These are phyloP conservation scores for Chromis chromis DNA, from an alignment of 2,797 vertebrate species.

Conservation along the genomic window DNA sequence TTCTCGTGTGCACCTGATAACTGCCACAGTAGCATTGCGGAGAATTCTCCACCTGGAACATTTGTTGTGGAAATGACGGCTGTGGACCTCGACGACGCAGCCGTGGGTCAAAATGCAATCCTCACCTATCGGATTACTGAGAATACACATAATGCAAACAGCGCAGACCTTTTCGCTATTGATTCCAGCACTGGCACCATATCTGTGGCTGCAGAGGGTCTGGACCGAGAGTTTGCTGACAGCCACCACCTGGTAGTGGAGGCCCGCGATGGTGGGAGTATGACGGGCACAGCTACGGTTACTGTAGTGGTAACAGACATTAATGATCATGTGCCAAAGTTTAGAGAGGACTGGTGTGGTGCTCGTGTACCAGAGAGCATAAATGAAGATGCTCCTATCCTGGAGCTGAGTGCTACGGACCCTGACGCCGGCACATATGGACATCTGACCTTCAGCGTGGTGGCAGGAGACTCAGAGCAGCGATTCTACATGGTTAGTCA, in stretches of 20 bases:
- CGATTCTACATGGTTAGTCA: slow-evolving; percentile 89
- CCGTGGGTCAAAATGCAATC: slow-evolving; percentile 89
- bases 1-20: slow-evolving; percentile 87
- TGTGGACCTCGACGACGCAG: slow-evolving; percentile 77
- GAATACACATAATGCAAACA: slow-evolving; percentile 74
- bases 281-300: slow-evolving; percentile 88
- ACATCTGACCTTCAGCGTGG: slow-evolving; percentile 87
- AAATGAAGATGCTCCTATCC: slow-evolving; percentile 78
- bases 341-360: slow-evolving; percentile 83
- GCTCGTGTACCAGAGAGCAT: slow-evolving; percentile 84
- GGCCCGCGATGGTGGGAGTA: slow-evolving; percentile 90
- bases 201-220: slow-evolving; percentile 80
- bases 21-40: slow-evolving; percentile 87
- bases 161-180: slow-evolving; percentile 85
- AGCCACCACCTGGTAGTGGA: slow-evolving; percentile 86
- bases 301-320: slow-evolving; percentile 86
- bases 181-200: slow-evolving; percentile 88
- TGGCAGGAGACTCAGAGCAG: slow-evolving; percentile 87
- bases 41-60: slow-evolving; percentile 88
- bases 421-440: slow-evolving; percentile 85
- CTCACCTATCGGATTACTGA: slow-evolving; percentile 87
- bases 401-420: slow-evolving; percentile 86
- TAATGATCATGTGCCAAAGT: slow-evolving; percentile 89
- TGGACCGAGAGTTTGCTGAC: slow-evolving; percentile 88
- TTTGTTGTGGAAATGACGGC: slow-evolving; percentile 89